These are phyloP conservation scores for Taeniopygia guttata DNA, from an alignment of 2,797 vertebrate genomes.

Conservation along the genomic window DNA sequence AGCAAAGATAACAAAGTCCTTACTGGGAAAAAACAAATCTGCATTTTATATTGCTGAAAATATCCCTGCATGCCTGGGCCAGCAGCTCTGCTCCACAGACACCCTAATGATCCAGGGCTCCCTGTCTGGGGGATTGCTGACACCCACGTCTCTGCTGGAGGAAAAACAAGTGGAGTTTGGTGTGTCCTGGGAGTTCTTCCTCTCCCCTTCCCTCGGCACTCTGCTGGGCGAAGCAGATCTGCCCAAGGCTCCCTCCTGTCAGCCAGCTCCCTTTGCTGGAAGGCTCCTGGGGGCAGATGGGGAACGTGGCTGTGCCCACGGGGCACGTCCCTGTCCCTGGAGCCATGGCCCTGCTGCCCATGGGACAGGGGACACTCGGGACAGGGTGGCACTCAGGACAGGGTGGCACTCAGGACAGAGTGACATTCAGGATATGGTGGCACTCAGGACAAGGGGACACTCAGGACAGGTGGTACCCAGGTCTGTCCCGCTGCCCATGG, in stretches of 20 bases:
- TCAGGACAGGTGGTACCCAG: too few species aligned
- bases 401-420: too few species aligned
- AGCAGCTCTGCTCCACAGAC: slow-evolving; percentile 8
- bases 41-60: slow-evolving; percentile 9
- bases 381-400: too few species aligned
- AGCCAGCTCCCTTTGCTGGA: neutral
- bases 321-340: neutral
- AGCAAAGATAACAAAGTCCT: neutral
- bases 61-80: neutral
- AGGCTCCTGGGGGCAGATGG: neutral
- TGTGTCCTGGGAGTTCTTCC: neutral
- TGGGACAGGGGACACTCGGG: too few species aligned
- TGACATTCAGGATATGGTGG: too few species aligned
- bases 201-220: neutral
- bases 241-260: neutral
- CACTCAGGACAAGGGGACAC: too few species aligned
- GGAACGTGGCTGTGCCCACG: neutral
- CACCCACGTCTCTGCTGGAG: neutral
- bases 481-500: too few species aligned
- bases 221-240: neutral
- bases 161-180: neutral
- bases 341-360: neutral
- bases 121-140: neutral
- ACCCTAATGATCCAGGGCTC: neutral
- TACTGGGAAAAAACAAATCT: neutral